A percentile compares a stretch with the other conserved stretches of the same genome.
Evolutionary conservation across 2,797 vertebrate species (phyloP).

Genomic region (Periophthalmus magnuspinnatus): DNA sequence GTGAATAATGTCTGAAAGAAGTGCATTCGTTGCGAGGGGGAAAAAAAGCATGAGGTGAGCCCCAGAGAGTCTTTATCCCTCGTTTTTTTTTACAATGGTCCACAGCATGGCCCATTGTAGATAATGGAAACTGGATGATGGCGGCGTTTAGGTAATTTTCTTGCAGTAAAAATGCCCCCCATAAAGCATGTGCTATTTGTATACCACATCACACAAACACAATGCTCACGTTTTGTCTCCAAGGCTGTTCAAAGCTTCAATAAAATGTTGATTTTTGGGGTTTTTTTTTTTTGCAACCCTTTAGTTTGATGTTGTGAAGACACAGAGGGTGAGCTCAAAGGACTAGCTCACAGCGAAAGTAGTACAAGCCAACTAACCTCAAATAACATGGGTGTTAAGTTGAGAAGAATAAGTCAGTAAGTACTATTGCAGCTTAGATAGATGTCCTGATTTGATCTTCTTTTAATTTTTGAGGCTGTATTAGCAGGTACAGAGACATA

Average conservation of each 20-base stretch:
- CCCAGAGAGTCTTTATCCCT: constrained; percentile 5
- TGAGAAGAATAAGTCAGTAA: not conserved
- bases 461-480: too few species aligned
- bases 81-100: constrained; percentile 28
- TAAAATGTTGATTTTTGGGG: too few species aligned
- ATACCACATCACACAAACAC: constrained; percentile 4
- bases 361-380: constrained; percentile 19
- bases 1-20: constrained; percentile 20
- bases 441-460: not conserved
- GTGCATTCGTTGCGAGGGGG: constrained; percentile 7
- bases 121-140: constrained; percentile 32
- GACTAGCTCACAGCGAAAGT: constrained; percentile 24
- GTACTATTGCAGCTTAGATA: not conserved
- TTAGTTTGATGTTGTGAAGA: constrained; percentile 9
- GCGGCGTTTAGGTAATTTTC: constrained; percentile 32
- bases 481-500: too few species aligned
- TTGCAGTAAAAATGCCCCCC: constrained; percentile 8
- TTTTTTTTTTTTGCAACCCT: constrained; percentile 14
- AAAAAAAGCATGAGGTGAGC: constrained; percentile 26
- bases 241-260: not conserved
- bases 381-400: constrained; percentile 27
- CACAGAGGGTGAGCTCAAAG: constrained; percentile 26
- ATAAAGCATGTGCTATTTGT: constrained; percentile 20
- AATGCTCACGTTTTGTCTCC: constrained; percentile 7
- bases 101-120: constrained; percentile 15